These are phyloP conservation scores for Kobus ellipsiprymnus DNA, from an alignment of 2,113 vertebrate genomes.

Conservation along the genomic window DNA sequence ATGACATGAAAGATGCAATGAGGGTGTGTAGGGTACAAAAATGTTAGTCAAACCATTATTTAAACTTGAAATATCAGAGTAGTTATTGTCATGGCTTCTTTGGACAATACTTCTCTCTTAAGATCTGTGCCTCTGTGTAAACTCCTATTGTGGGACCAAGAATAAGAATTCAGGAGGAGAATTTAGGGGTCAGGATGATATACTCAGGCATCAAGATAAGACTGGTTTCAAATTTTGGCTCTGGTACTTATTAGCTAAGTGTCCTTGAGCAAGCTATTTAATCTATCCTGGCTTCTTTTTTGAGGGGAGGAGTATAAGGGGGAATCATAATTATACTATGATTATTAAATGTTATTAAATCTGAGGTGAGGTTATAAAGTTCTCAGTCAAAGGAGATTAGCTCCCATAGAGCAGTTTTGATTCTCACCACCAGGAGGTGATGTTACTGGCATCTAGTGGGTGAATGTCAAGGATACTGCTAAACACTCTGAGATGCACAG, in stretches of 20 bases:
- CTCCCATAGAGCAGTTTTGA: not conserved
- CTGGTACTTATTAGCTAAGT: not conserved
- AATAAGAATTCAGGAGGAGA: not conserved
- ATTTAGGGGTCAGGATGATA: not conserved
- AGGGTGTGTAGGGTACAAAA: not conserved
- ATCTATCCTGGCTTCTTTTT: not conserved
- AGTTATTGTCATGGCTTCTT: not conserved
- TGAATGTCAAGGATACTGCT: not conserved
- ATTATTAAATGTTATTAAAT: not conserved
- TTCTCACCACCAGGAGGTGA: not conserved
- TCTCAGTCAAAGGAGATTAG: not conserved
- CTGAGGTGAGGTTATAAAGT: not conserved
- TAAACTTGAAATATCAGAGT: not conserved
- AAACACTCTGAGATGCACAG: not conserved
- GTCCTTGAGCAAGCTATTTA: not conserved
- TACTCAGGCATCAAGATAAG: not conserved
- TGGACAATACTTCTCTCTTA: not conserved
- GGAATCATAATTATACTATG: not conserved
- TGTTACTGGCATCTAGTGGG: not conserved
- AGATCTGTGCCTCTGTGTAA: not conserved
- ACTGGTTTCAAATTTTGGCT: not conserved
- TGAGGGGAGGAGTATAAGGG: rapidly evolving
- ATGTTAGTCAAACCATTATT: not conserved
- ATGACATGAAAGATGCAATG: not conserved
- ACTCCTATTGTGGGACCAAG: not conserved